Evolutionary conservation across 2,888 invertebrate genomes (phyloP), one percentile per base, ranked within the genome.

Genomic region (Tipula helvola): DNA sequence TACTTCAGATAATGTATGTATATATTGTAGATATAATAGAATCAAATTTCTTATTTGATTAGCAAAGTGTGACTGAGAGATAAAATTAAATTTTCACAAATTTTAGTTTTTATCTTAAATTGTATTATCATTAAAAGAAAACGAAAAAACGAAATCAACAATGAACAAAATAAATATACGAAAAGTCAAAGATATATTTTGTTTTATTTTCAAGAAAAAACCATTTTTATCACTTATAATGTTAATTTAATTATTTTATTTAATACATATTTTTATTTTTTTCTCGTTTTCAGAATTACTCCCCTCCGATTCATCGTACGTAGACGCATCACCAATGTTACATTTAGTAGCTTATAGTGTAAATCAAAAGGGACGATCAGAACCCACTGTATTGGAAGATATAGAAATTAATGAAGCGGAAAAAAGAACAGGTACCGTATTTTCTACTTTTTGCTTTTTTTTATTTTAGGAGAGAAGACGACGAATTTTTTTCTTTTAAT

Each of bases 351-450:
- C 96, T 88, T 97, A 96, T 91, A 95, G 97, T 87, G 94, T 94
- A 89, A 97, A 97, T 92, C 94, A 96, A 87, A 97, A 97, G 91
- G 97, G 97, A 86, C 94, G 95, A 88, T 96, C 97, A 87, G 97
- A 96, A 89, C 95, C 95, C 89, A 94, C 95, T 87, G 93, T 96
- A 8, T 93, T 97, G 87, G 97, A 97, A 91, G 96, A 97, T 90
- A 96, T 97, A 89, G 95, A 96, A 89, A 95, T 97, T 90, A 96
- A 96, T 91, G 97, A 97, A 91, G 96, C 97, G 86, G 97, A 96
- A 89, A 96, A 95, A 90, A 94, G 96, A 90, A 95, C 96, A 91
- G 96, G 97, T 97, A 92, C 91, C 36, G n/a, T 84, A 36, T 84
- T 83, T 83, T 84, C 36, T 41, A 12, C 16, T 16, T 41, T 84